These are phyloP conservation scores for Pseudochromis fuscus DNA, from an alignment of 2,797 vertebrate genomes.

Conservation along the genomic window DNA sequence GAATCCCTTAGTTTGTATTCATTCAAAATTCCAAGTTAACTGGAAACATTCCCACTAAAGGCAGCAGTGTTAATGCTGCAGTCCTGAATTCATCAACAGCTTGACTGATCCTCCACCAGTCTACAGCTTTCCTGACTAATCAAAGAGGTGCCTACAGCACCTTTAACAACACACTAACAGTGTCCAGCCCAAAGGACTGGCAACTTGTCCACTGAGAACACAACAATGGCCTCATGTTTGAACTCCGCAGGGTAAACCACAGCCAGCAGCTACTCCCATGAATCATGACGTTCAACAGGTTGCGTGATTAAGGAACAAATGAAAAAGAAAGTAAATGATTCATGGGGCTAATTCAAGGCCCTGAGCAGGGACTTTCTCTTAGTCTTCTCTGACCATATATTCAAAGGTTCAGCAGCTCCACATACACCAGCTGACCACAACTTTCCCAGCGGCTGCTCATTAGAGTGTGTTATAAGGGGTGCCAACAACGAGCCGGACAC, in stretches of 20 bases:
- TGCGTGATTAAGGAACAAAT: conserved; percentile 73
- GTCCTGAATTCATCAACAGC: conserved; percentile 16
- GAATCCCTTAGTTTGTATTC: neutral
- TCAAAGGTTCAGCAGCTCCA: conserved; percentile 37
- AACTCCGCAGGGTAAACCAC: conserved; percentile 52
- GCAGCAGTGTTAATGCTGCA: neutral
- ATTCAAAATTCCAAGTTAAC: conserved; percentile 2
- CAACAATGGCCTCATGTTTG: conserved; percentile 34
- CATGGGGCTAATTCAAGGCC: conserved; percentile 53
- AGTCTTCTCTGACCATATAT: conserved; percentile 53
- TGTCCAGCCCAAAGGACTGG: conserved; percentile 8
- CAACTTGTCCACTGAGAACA: conserved; percentile 21
- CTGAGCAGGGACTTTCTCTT: conserved; percentile 65
- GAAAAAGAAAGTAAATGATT: conserved; percentile 74
- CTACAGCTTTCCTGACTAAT: conserved; percentile 7
- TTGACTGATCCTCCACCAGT: neutral
- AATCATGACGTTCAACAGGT: conserved; percentile 73
- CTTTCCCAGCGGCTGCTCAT: conserved; percentile 73
- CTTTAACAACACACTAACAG: conserved; percentile 29
- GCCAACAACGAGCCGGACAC: conserved; percentile 72
- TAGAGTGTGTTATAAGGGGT: conserved; percentile 71
- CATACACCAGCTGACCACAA: conserved; percentile 56
- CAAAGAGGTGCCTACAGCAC: conserved; percentile 7
- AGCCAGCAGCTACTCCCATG: conserved; percentile 51
- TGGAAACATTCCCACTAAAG: neutral